phyloP scores from a whole-genome alignment of 2,113 vertebrate genomes.

The Nothocercus julius region DNA sequence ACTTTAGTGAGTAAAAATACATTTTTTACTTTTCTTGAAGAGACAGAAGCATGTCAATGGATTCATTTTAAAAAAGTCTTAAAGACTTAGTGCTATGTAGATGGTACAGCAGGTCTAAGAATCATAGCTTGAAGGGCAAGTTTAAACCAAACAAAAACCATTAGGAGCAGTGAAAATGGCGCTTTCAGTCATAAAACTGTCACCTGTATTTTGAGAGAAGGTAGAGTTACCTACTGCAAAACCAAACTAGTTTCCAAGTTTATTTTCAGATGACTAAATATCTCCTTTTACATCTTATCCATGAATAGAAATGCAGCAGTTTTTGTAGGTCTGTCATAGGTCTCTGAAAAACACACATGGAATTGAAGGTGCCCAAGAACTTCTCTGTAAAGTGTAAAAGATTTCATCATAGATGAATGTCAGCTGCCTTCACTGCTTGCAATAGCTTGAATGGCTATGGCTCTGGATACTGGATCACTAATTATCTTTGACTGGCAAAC shows the following conservation, averaged over 20 bases:
- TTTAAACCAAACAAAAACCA: background rate
- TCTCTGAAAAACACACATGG: background rate
- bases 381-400: background rate
- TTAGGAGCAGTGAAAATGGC: background rate
- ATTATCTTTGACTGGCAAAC: background rate
- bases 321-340: background rate
- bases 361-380: slow-evolving; percentile 7
- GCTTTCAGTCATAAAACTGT: background rate
- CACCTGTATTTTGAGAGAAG: background rate
- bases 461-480: background rate
- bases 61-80: background rate
- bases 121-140: background rate
- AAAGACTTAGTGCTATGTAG: background rate
- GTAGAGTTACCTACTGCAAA: background rate
- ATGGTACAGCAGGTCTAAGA: background rate
- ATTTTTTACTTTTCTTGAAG: background rate
- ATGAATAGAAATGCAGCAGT: background rate
- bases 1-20: background rate
- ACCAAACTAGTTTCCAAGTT: background rate
- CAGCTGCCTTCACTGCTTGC: background rate
- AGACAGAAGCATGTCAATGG: background rate
- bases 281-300: background rate
- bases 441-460: background rate
- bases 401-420: background rate
- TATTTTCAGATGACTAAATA: background rate